Evolutionary conservation across 2,888 invertebrate genomes (phyloP), one percentile per base, ranked within the genome.

Genomic region (Drosophila aldrichi): DNA sequence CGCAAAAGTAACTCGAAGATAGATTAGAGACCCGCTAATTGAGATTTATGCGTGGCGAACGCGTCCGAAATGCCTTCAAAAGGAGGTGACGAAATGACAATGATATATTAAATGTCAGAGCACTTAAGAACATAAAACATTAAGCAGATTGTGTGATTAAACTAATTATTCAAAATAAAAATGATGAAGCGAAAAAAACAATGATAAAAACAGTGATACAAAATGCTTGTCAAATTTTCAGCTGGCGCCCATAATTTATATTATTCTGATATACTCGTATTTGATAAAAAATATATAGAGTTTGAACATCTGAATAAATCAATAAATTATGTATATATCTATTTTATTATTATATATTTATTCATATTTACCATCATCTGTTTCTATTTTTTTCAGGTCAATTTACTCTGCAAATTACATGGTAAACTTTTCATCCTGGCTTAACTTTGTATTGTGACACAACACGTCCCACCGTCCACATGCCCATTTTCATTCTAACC

Each of bases 1-100:
- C 34, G 18, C 48, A 22, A 75, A 51, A 62, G 49, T 59, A 43
- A 48, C 72, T 58, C 25, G 62, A 65, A 70, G 70, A 74, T 63
- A 64, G 70, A 77, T 77, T 80, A 67, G 74, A 51, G 62, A 44
- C 51, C 29, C 74, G 74, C 74, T 81, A 81, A 81, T 80, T 81
- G 70, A 79, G 77, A 77, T 82, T 77, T 77, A 77, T 82, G 66
- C 57, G 57, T 60, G 32, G 43, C 29, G 40, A 61, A 62, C 59
- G 61, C 57, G 58, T 20, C 10, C 58, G 16, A 34, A 41, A 8
- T 41, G 22, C 55, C 32, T 32, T 9, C 34, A 59, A 59, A 63
- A 25, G 55, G 49, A 61, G 65, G n/a, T 68, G 77, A 62, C 43
- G 60, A 72, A 69, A 72, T 81, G 77, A 77, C 74, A 82, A 68